Evolutionary conservation across 2,113 vertebrate genomes (phyloP).

Genomic region (Epinephelus lanceolatus): DNA sequence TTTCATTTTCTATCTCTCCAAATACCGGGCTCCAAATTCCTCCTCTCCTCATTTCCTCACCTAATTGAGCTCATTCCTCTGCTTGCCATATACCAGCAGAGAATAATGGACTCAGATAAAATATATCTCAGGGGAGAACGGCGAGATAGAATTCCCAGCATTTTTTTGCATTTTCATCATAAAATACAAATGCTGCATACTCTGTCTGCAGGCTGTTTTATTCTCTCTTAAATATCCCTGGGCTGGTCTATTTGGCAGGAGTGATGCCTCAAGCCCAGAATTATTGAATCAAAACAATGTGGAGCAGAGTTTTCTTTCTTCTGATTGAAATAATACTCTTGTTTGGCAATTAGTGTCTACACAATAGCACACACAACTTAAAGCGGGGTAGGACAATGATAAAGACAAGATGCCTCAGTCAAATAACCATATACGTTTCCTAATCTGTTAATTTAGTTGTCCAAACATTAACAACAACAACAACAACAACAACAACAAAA

Average conservation of each 20-base stretch:
- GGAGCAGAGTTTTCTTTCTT: not conserved
- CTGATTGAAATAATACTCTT: conserved; percentile 25
- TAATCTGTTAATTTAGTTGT: not conserved
- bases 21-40: conserved; percentile 60
- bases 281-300: conserved; percentile 45
- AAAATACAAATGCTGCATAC: conserved; percentile 39
- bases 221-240: conserved; percentile 44
- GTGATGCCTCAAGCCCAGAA: conserved; percentile 5
- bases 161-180: conserved; percentile 62
- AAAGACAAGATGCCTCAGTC: conserved; percentile 5
- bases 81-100: conserved; percentile 50
- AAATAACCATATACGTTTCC: not conserved
- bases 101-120: conserved; percentile 57
- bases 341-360: not conserved
- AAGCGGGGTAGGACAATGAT: not conserved
- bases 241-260: conserved; percentile 37
- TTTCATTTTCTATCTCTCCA: conserved; percentile 73
- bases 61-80: conserved; percentile 72
- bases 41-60: conserved; percentile 68
- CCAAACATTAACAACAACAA: not conserved
- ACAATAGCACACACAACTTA: not conserved
- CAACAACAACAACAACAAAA: too few species aligned
- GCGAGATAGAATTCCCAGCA: conserved; percentile 33
- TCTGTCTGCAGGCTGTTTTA: conserved; percentile 44
- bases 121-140: conserved; percentile 13